Base-by-base conservation (phyloP, 2,113 vertebrate species). In the Raphicerus campestris region DNA sequence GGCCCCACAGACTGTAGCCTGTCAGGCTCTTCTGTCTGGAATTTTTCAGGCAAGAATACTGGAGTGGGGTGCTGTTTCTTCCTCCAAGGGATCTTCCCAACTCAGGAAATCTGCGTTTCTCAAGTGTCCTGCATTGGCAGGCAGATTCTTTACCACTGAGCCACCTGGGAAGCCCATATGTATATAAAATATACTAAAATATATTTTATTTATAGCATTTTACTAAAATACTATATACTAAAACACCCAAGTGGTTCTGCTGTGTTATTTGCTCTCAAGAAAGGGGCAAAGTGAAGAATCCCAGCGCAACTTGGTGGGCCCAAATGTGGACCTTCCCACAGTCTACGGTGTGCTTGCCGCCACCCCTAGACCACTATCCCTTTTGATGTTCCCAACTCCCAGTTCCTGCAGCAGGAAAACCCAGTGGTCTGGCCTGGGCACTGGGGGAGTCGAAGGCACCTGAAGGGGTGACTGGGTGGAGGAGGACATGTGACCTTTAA, bases 171-270 rank as follows among this genome's bases (percentile, higher is more conserved):
- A 39, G 10, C 66, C 66, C 66, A 97, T 11, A 39, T 70, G 66
- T 70, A 6, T 70, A 22, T 70, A 97, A 98, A 98, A 98, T 92
- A 93, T 97, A 97, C 97, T 98, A 98, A 98, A 98, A 98, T 98
- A 98, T 70, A 39, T 70, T 70, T 39, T 22, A 11, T 39, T 22
- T 39, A 13, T 39, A 39, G n/a, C 20, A 39, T 70, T 70, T 70
- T 70, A 70, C 66, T 70, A 22, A 70, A 13, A 22, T 70, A 39
- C n/a, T 70, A 11, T 70, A 39, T 19, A 70, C 66, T 70, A 13
- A 22, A 39, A 70, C n/a, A 22, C 83, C 97, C 88, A 89, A 14
- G 39, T 96, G 73, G 87, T 96, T 97, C 96, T 96, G 96, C 90
- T 94, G 63, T 98, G 86, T 97, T 97, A 97, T 97, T 97, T 96